These are phyloP conservation scores for Pseudomyrmex concolor DNA, from an alignment of 1,140 invertebrate species.

Conservation along the genomic window DNA sequence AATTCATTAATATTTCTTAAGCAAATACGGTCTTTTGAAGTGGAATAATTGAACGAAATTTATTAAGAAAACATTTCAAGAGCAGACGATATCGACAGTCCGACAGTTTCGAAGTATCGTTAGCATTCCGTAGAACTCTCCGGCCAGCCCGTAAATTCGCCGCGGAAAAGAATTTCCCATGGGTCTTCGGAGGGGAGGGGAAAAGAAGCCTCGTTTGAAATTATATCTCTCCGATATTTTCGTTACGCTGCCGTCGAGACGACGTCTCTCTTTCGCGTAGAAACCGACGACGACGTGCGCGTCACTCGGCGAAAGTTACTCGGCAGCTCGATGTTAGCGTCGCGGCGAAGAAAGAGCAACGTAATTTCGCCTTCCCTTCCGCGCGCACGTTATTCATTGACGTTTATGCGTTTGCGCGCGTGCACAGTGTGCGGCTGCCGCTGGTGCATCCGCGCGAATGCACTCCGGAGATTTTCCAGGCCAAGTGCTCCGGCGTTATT, in stretches of 20 bases:
- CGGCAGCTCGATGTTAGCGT: not conserved
- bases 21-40: not conserved
- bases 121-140: not conserved
- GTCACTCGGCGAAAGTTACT: slow-evolving; percentile 29
- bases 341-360: slow-evolving; percentile 26
- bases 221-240: slow-evolving; percentile 40
- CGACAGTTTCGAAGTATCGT: slow-evolving; percentile 11
- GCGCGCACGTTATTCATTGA: slow-evolving; percentile 16
- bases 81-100: not conserved
- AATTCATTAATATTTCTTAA: too few species aligned
- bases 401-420: slow-evolving; percentile 39
- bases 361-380: slow-evolving; percentile 2
- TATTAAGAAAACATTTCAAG: not conserved
- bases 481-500: slow-evolving; percentile 64
- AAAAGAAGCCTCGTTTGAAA: not conserved
- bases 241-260: not conserved
- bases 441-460: slow-evolving; percentile 39
- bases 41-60: not conserved
- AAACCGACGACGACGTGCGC: slow-evolving; percentile 11
- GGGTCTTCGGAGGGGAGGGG: not conserved
- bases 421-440: not conserved
- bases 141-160: slow-evolving; percentile 21
- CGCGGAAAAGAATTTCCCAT: not conserved
- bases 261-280: not conserved
- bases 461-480: slow-evolving; percentile 66